Percentiles rank a stretch among this genome's conserved stretches.
phyloP scores from a whole-genome alignment of 2,797 vertebrate species.

The Mormyrus hasselquistii region DNA sequence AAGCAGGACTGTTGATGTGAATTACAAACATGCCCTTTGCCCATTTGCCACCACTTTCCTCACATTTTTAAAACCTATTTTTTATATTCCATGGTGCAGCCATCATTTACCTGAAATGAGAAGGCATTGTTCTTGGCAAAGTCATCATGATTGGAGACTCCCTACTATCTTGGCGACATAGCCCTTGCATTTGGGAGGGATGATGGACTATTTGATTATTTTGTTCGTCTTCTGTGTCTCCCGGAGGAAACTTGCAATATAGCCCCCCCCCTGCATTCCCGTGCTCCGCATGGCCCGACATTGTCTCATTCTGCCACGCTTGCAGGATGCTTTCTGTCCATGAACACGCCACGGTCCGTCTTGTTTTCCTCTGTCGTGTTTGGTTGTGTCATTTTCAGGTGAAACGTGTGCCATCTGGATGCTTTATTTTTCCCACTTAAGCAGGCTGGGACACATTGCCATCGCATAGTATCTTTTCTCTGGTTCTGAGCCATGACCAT shows the following conservation, averaged over 20 bases:
- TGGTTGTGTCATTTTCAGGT: neutral
- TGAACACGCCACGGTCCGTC: neutral
- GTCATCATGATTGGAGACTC: neutral
- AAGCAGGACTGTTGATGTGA: slow-evolving; percentile 28
- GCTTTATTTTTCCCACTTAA: neutral
- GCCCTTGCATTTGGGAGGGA: neutral
- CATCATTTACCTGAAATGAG: neutral
- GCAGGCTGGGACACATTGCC: no score
- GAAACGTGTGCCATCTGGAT: neutral
- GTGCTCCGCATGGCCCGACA: neutral
- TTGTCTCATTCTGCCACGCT: neutral
- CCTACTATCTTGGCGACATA: neutral
- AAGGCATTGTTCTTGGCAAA: neutral
- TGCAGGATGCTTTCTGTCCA: neutral
- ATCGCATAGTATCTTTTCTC: neutral
- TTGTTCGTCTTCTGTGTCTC: neutral
- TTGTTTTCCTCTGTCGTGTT: neutral
- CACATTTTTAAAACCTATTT: neutral
- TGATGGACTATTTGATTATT: neutral
- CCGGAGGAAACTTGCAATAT: neutral
- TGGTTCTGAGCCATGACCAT: neutral
- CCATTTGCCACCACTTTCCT: slow-evolving; percentile 42
- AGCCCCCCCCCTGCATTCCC: neutral
- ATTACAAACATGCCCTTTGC: slow-evolving; percentile 24
- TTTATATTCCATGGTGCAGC: neutral